Evolutionary conservation across 2,888 invertebrate species (phyloP), one percentile per base, ranked within the genome.

Genomic region (Therioaphis trifolii): DNA sequence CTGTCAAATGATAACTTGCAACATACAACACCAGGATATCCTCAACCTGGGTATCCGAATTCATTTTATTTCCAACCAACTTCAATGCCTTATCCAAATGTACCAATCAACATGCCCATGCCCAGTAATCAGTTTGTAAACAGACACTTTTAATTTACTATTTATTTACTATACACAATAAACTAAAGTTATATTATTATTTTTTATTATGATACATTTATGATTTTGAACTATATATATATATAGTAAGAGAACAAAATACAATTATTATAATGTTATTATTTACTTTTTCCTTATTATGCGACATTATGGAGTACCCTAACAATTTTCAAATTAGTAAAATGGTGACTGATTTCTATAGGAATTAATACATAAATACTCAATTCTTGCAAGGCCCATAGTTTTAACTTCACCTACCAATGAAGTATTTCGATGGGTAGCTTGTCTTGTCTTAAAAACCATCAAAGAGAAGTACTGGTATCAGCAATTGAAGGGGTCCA

Each of bases 211-310:
- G 71, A 69, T 77, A 80, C 80, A 80, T 61, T 80, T 82, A 72
- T 74, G 49, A 80, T 72, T 63, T 82, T 82, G 71, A 82, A 82
- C 49, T 82, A 74, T 82, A 72, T 82, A 74, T 63, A 82, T 82
- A n/a, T n/a, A n/a, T n/a, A n/a, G n/a, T n/a, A n/a, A n/a, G n/a
- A 82, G 55, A 82, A 72, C 55, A 43, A 72, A 72, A 61, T 82
- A 82, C 21, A 82, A 82, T 49, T 72, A 82, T 63, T 82, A 63
- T 11, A 61, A 82, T 82, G 80, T 82, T 82, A 82, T 29, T 63
- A n/a, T n/a, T n/a, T 9, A 69, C 35, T 1, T 12, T 68, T 12
- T n/a, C 35, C 29, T 68, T n/a, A 40, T 18, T 68, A n/a, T 68
- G 7, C 4, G 4, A n/a, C n/a, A n/a, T n/a, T n/a, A n/a, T n/a